Percentiles rank a stretch among this genome's conserved stretches.
phyloP scores from a whole-genome alignment of 2,888 invertebrate species.

The Nemotelus pantherinus region DNA sequence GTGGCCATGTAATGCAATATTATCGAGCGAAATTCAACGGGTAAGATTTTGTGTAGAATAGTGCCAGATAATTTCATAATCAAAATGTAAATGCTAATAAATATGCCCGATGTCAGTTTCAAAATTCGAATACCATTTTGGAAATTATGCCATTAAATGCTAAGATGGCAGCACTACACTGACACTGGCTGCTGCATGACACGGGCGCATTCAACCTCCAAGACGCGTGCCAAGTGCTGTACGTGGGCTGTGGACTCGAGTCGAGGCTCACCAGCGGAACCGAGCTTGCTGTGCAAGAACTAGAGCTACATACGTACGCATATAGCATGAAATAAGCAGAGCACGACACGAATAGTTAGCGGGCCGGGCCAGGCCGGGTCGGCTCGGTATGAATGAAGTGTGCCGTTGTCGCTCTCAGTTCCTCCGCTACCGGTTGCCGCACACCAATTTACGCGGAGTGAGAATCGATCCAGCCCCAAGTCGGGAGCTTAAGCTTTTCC shows the following conservation, averaged over 20 bases:
- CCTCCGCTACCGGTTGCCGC: no score
- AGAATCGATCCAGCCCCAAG: background rate
- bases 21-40: no score
- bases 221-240: constrained; percentile 51
- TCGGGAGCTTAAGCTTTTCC: constrained; percentile 7
- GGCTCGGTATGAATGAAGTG: constrained; percentile 31
- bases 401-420: background rate
- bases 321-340: no score
- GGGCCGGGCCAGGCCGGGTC: background rate
- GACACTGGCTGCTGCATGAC: constrained; percentile 15
- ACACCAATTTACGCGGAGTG: no score
- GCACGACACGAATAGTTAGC: background rate
- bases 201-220: constrained; percentile 29
- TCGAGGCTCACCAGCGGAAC: background rate
- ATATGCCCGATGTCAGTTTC: no score
- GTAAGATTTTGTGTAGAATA: no score
- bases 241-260: constrained; percentile 34
- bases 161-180: constrained; percentile 1
- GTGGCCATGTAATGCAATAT: no score
- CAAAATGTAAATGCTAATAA: no score
- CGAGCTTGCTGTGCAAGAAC: background rate
- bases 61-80: no score
- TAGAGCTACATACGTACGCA: background rate
- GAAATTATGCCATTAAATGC: background rate
- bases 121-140: no score